Base-by-base conservation (phyloP, 2,888 invertebrate species). In the Anthrax anthrax region DNA sequence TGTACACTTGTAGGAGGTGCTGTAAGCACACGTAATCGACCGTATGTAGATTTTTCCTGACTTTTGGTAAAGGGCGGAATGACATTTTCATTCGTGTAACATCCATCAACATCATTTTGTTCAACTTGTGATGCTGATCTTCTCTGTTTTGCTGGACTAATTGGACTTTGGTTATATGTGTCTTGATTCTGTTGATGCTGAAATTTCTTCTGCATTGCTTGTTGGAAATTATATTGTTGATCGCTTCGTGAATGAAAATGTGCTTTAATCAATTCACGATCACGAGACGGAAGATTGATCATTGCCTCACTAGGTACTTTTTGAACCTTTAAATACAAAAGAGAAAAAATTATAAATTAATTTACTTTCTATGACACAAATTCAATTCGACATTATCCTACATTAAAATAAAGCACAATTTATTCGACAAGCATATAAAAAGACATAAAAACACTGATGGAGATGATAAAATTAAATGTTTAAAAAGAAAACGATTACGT, bases 21-120 rank as follows among this genome's bases (percentile, higher is more conserved):
- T 3, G 79, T 77, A 37, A 81, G 77, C 8, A 84, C 84, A 8
- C 85, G 74, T 38, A 85, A 68, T 0, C 85, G 72, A 0, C 83
- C 84, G 57, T 84, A 72, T 0, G 83, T 82, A 9, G 83, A 79
- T 0, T 81, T 80, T 0, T 76, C 77, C 54, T 65, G 70, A 39
- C 51, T 55, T 37, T 54, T 57, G 12, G 51, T 47, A n/a, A 51
- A 47, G 9, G 47, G 47, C n/a, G 37, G 47, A 12, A 42, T 38
- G 13, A 42, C 48, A 42, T 54, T 52, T 36, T 52, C 51, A 46
- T 55, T 46, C 3, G 42, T 37, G 10, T 37, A 42, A 10, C 40
- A 46, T 3, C 36, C 47, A 39, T 55, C 56, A 9, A 52, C 43
- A n/a, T 54, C 55, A 18, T 50, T 50, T 37, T 48, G 50, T 32